These are phyloP conservation scores for Coelogynopora nodosa DNA, from an alignment of 2,888 invertebrate genomes.

Conservation along the genomic window DNA sequence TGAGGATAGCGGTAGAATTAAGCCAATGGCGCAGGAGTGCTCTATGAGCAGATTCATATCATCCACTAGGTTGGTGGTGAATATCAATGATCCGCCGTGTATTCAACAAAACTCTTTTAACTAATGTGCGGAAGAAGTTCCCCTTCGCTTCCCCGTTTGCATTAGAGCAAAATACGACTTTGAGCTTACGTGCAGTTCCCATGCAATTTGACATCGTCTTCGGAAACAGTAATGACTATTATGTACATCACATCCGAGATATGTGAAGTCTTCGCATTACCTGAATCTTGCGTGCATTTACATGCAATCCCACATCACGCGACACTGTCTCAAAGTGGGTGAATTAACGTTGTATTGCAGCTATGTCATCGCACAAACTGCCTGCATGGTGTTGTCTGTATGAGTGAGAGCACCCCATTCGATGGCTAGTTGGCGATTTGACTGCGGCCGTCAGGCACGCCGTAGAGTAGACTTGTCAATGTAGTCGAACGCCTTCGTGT, in stretches of 20 bases:
- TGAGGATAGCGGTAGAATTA: not conserved
- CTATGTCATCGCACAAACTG: not conserved
- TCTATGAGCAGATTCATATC: not conserved
- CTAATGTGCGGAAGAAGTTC: not conserved
- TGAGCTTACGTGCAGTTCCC: not conserved
- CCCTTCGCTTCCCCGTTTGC: no score
- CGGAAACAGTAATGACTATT: not conserved
- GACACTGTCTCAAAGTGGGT: not conserved
- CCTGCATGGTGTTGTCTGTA: not conserved
- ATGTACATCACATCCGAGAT: not conserved
- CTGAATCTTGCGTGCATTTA: not conserved
- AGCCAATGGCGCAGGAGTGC: not conserved
- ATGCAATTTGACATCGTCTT: not conserved
- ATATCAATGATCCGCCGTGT: not conserved
- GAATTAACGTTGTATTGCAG: not conserved
- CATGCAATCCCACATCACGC: not conserved
- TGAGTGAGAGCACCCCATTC: not conserved
- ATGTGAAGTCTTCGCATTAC: not conserved
- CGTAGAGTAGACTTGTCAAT: not conserved
- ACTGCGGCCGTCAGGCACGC: not conserved
- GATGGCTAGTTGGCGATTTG: not conserved
- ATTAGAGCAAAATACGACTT: no score
- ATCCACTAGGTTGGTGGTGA: not conserved
- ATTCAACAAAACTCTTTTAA: not conserved
- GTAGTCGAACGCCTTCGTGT: constrained; percentile 18